A percentile compares a stretch with the other conserved stretches of the same genome.
Conservation (phyloP, 2,888 invertebrate species). For the Poecilus cupreus region DNA sequence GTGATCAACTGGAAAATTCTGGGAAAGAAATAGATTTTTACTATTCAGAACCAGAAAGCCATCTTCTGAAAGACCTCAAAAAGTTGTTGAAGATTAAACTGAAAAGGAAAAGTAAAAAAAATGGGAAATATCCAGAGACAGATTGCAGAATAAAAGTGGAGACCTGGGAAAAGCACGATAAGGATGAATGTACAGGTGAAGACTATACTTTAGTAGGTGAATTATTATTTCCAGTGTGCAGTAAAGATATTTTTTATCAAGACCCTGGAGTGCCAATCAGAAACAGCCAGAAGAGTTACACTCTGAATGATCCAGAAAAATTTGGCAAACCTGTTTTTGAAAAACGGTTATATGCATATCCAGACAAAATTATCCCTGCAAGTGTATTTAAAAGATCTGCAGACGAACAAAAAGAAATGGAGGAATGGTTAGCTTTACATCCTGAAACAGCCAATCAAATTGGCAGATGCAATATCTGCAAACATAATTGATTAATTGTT, state of each 20-base stretch:
- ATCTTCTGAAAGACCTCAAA: slow-evolving; percentile 6
- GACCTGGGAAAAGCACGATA: slow-evolving; percentile 65
- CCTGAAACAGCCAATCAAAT: too few species aligned
- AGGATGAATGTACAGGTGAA: slow-evolving; percentile 61
- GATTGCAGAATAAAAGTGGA: slow-evolving; percentile 65
- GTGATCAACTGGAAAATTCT: too few species aligned
- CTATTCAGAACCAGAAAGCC: background rate
- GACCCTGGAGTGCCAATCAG: slow-evolving; percentile 49
- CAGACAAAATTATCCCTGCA: background rate
- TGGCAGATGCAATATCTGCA: too few species aligned
- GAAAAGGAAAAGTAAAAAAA: slow-evolving; percentile 1
- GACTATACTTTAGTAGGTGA: slow-evolving; percentile 21
- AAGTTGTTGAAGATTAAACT: slow-evolving; percentile 29
- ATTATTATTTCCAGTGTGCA: slow-evolving; percentile 44
- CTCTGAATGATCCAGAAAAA: slow-evolving; percentile 53
- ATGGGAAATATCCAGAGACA: background rate
- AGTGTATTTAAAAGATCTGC: too few species aligned
- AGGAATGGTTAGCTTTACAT: too few species aligned
- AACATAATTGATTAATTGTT: background rate
- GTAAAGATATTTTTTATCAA: slow-evolving; percentile 64
- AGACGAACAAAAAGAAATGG: too few species aligned
- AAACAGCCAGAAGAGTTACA: slow-evolving; percentile 60
- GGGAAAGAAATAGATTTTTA: background rate
- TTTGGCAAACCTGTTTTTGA: slow-evolving; percentile 55
- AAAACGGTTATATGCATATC: slow-evolving; percentile 36